Evolutionary conservation across 2,888 invertebrate species (phyloP).

Genomic region (Limnephilus lunatus): DNA sequence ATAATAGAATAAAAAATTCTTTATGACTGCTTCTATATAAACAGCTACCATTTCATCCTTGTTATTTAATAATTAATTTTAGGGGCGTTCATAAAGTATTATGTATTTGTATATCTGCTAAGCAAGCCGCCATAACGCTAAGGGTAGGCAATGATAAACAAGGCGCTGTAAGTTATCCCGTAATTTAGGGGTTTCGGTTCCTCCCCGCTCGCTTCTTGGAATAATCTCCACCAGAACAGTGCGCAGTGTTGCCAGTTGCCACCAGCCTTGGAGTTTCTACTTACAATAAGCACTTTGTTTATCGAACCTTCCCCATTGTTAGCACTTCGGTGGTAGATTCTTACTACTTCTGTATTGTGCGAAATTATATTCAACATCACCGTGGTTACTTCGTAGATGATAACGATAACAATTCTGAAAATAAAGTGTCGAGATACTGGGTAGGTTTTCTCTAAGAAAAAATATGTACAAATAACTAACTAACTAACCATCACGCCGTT

Average conservation of each 20-base stretch:
- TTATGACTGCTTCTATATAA: not conserved
- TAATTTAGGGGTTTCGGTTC: constrained; percentile 9
- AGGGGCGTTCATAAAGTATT: not conserved
- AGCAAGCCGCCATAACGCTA: not conserved
- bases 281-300: not conserved
- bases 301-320: not conserved
- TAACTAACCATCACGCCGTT: too few relatives aligned
- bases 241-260: not conserved
- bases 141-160: constrained; percentile 27
- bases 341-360: not conserved
- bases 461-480: too few relatives aligned
- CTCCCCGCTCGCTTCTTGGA: constrained; percentile 4
- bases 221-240: not conserved
- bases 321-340: not conserved
- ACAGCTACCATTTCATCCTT: not conserved
- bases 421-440: not conserved
- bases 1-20: not conserved
- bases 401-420: not conserved
- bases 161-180: constrained; percentile 12
- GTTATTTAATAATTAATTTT: not conserved
- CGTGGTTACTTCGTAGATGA: not conserved
- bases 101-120: constrained; percentile 8
- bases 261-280: constrained; percentile 2
- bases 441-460: not conserved
- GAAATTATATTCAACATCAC: not conserved